Evolutionary conservation across 1,140 invertebrate species (phyloP).

Genomic region (Ptiloglossa arizonensis): DNA sequence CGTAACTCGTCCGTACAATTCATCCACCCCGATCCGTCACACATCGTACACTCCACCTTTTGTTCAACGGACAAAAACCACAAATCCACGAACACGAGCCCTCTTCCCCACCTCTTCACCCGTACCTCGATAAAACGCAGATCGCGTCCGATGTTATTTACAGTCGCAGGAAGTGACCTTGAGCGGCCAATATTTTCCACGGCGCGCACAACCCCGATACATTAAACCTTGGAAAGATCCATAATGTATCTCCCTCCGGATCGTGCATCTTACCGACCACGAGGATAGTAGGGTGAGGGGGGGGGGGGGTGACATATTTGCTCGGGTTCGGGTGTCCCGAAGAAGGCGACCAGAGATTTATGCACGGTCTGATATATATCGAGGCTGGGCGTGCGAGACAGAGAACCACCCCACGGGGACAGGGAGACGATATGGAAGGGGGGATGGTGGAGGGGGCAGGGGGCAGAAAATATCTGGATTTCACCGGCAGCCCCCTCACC

Average conservation of each 20-base stretch:
- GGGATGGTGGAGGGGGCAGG: background rate
- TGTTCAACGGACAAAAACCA: too few relatives aligned
- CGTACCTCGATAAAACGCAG: too few relatives aligned
- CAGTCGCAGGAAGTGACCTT: background rate
- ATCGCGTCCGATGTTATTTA: background rate
- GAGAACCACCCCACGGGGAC: too few relatives aligned
- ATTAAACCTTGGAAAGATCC: constrained; percentile 22
- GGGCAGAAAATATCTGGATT: constrained; percentile 55
- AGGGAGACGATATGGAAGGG: too few relatives aligned
- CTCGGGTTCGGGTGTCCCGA: constrained; percentile 48
- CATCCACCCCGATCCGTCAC: too few relatives aligned
- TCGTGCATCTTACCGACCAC: constrained; percentile 49
- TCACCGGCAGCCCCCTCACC: background rate
- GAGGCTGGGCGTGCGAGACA: background rate
- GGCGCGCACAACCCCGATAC: background rate
- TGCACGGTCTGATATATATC: constrained; percentile 45
- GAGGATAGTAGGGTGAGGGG: too few relatives aligned
- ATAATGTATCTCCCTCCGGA: constrained; percentile 48
- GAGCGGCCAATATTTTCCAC: background rate
- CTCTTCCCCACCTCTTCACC: too few relatives aligned
- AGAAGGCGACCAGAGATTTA: constrained; percentile 57
- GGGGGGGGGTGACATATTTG: constrained; percentile 56
- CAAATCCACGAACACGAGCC: too few relatives aligned
- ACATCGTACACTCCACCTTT: too few relatives aligned
- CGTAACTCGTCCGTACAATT: too few relatives aligned